A percentile compares a stretch with the other conserved stretches of the same genome.
phyloP scores from a whole-genome alignment of 2,888 invertebrate species.

The Philereme transversata region DNA sequence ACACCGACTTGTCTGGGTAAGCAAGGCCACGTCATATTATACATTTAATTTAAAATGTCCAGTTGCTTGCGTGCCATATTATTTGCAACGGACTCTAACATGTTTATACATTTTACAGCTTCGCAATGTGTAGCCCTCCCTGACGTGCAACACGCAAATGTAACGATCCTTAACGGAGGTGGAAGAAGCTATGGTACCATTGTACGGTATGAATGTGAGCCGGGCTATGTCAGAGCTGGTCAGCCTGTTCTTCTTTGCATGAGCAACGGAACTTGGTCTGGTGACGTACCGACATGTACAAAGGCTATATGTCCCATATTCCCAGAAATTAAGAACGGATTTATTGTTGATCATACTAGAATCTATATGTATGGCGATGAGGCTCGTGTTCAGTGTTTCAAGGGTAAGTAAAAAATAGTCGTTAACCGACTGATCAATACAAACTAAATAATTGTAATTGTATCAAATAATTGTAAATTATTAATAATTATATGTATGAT shows the following conservation, averaged over 20 bases:
- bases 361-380: constrained; percentile 94
- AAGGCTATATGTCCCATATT: constrained; percentile 89
- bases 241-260: constrained; percentile 96
- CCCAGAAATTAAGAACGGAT: constrained; percentile 94
- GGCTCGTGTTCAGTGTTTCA: constrained; percentile 95
- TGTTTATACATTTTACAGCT: constrained; percentile 78
- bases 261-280: constrained; percentile 98
- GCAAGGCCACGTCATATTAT: constrained; percentile 36
- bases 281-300: constrained; percentile 93
- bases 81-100: constrained; percentile 3
- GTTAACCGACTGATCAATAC: no score
- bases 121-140: constrained; percentile 95
- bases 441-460: not conserved
- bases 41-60: not conserved
- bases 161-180: constrained; percentile 93
- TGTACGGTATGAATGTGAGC: constrained; percentile 95
- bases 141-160: constrained; percentile 94
- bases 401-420: constrained; percentile 63
- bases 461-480: not conserved
- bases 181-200: constrained; percentile 97
- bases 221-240: constrained; percentile 94
- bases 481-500: constrained; percentile 19
- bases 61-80: not conserved
- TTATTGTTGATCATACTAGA: constrained; percentile 90
- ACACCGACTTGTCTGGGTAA: constrained; percentile 94